Percentiles rank a stretch among this genome's conserved stretches.
Conservation (phyloP, 2,113 vertebrate genomes). For the human region DNA sequence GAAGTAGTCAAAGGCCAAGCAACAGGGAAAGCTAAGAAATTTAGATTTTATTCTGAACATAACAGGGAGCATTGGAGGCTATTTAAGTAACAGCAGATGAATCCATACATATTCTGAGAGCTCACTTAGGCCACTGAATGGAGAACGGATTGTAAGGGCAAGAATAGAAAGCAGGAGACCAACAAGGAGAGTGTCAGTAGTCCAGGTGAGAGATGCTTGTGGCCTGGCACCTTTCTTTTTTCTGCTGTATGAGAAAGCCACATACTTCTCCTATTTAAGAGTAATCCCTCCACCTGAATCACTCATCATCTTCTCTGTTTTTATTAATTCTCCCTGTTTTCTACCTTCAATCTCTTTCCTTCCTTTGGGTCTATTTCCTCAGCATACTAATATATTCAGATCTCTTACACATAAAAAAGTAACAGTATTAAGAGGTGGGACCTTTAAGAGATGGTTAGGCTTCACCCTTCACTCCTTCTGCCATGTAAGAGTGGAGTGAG, state of each 20-base stretch:
- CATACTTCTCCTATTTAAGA: neutral
- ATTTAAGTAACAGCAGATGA: neutral
- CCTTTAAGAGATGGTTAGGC: neutral
- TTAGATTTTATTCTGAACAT: neutral
- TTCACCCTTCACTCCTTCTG: too few relatives aligned
- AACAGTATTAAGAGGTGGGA: neutral
- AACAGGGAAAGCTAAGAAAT: neutral
- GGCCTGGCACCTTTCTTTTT: neutral
- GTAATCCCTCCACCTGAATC: neutral
- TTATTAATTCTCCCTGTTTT: neutral
- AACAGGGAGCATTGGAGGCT: neutral
- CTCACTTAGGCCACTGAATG: neutral
- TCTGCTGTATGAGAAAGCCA: neutral
- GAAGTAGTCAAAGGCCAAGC: neutral
- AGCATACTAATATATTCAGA: neutral
- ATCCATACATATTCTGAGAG: neutral
- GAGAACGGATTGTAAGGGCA: neutral
- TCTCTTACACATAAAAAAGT: neutral
- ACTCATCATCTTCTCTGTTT: neutral
- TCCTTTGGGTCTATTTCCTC: neutral
- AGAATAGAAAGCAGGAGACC: neutral
- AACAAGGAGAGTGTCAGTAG: neutral
- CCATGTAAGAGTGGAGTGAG: too few relatives aligned
- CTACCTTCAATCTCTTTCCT: neutral
- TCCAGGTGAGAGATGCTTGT: neutral